phyloP scores from a whole-genome alignment of 2,797 vertebrate species.

The Ficedula albicollis region DNA sequence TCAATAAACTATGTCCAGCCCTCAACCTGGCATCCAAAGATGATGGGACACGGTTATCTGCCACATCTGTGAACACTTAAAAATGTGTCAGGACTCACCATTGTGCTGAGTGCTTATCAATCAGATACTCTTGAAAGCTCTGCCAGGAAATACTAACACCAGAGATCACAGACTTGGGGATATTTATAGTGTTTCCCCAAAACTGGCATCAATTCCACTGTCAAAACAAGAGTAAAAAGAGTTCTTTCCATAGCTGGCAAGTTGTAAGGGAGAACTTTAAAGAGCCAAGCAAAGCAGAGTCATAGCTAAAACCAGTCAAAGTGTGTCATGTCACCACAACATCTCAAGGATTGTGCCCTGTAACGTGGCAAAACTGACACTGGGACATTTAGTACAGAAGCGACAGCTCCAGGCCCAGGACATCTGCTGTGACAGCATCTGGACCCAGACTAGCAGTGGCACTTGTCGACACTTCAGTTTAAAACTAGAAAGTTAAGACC shows the following conservation, averaged over 20 bases:
- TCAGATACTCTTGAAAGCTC: not conserved
- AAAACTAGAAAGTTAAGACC: not conserved
- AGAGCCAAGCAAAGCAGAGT: not conserved
- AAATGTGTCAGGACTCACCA: not conserved
- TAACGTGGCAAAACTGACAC: not conserved
- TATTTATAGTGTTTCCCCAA: slow-evolving; percentile 7
- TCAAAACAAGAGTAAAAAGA: slow-evolving; percentile 19
- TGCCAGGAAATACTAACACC: not conserved
- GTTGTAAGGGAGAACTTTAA: not conserved
- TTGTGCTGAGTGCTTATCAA: not conserved
- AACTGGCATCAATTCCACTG: not conserved
- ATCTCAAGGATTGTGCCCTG: not conserved
- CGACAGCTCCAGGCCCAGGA: not conserved
- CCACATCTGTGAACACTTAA: not conserved
- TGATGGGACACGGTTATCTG: not conserved
- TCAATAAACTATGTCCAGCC: not conserved
- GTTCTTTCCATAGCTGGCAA: not conserved
- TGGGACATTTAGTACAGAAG: not conserved
- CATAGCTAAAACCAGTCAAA: not conserved
- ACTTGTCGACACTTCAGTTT: not conserved
- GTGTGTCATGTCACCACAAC: not conserved
- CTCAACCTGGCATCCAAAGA: not conserved
- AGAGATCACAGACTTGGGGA: not conserved
- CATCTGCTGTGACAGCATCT: not conserved
- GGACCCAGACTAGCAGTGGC: not conserved